A percentile compares a stretch with the other conserved stretches of the same genome.
Evolutionary conservation across 1,140 invertebrate species (phyloP).

Genomic region (Lordiphosa stackelbergi): DNA sequence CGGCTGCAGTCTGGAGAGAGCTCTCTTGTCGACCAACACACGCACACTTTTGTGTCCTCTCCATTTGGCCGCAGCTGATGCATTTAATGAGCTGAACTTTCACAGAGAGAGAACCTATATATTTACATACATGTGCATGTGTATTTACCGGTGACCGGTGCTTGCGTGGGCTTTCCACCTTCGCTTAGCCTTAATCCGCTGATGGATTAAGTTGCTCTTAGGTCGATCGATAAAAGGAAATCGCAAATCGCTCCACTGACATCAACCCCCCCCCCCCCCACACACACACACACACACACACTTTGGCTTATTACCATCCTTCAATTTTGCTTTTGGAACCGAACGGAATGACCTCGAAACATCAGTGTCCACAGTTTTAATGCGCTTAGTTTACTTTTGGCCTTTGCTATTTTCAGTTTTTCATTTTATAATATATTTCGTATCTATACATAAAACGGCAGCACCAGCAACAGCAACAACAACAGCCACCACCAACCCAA

Average conservation of each 20-base stretch:
- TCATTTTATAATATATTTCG: slow-evolving; percentile 16
- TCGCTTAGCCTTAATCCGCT: slow-evolving; percentile 32
- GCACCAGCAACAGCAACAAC: slow-evolving; percentile 19
- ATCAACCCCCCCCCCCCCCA: neutral
- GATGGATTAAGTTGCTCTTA: slow-evolving; percentile 26
- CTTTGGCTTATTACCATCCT: neutral
- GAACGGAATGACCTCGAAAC: slow-evolving; percentile 20
- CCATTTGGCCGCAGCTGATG: too few species aligned
- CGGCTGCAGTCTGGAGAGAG: too few species aligned
- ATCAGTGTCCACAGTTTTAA: neutral
- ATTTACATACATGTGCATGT: neutral
- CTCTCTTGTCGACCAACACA: too few species aligned
- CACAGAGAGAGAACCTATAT: too few species aligned
- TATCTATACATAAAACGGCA: slow-evolving; percentile 23
- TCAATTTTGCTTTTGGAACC: slow-evolving; percentile 10
- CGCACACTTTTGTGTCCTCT: too few species aligned
- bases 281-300: too few species aligned
- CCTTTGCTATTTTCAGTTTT: slow-evolving; percentile 25
- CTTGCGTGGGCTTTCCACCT: slow-evolving; percentile 23
- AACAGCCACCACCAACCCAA: slow-evolving; percentile 4
- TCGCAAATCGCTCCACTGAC: slow-evolving; percentile 1
- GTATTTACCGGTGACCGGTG: slow-evolving; percentile 35
- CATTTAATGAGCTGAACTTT: too few species aligned
- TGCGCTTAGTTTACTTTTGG: slow-evolving; percentile 8
- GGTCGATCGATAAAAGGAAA: slow-evolving; percentile 12